phyloP scores from a whole-genome alignment of 2,888 invertebrate genomes.

The Gandaritis pyraliata region DNA sequence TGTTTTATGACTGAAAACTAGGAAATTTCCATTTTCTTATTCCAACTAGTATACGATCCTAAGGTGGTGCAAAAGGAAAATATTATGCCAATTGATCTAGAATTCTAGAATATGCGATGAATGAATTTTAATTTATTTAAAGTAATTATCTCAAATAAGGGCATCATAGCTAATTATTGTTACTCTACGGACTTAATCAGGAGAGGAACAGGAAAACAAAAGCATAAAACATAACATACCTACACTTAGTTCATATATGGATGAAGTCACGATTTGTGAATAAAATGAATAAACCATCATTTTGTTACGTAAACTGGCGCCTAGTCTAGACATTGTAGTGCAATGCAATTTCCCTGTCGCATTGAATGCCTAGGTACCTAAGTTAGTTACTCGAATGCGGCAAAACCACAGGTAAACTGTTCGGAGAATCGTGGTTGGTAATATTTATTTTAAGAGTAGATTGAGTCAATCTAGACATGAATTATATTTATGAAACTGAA shows the following conservation, averaged over 20 bases:
- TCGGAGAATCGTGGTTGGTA: constrained; percentile 10
- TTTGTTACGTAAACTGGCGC: constrained; percentile 18
- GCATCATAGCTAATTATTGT: no score
- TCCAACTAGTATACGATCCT: no score
- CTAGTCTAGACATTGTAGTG: constrained; percentile 12
- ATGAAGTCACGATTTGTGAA: constrained; percentile 19
- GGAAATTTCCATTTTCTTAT: no score
- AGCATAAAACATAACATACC: not conserved
- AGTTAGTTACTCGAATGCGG: constrained; percentile 11
- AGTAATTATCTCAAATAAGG: no score
- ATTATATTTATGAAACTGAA: not conserved
- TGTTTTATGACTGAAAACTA: no score
- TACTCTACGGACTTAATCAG: not conserved
- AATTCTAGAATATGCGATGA: no score
- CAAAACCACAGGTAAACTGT: constrained; percentile 14
- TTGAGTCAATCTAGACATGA: not conserved
- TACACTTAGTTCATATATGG: not conserved
- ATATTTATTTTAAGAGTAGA: constrained; percentile 3
- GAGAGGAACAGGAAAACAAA: constrained; percentile 10
- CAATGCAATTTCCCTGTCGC: constrained; percentile 24
- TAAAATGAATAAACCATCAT: constrained; percentile 6
- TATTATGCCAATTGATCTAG: no score
- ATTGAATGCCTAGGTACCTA: constrained; percentile 8
- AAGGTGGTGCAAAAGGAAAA: no score
- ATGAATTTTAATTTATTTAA: no score